Evolutionary conservation across 2,797 vertebrate species (phyloP).

Genomic region (Otolemur crassicaudatus): DNA sequence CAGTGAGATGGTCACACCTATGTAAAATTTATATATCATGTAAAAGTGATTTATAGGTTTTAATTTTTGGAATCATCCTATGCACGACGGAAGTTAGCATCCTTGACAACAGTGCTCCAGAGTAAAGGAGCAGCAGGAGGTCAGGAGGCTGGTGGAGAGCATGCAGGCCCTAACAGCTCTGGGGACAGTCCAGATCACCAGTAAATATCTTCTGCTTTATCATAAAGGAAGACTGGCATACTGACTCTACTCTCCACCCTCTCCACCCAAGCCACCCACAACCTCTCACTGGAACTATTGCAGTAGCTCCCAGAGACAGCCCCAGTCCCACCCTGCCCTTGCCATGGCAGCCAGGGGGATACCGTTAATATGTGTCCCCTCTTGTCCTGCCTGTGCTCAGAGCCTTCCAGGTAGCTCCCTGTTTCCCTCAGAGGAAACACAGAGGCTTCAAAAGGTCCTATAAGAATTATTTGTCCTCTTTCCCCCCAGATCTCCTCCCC

Average conservation of each 20-base stretch:
- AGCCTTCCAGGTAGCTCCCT: not conserved
- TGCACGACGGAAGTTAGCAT: not conserved
- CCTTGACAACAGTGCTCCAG: not conserved
- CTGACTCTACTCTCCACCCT: too few relatives aligned
- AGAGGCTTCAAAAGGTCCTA: not conserved
- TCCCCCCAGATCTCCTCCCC: not conserved
- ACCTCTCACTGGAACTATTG: not conserved
- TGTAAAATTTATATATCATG: not conserved
- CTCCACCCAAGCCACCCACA: not conserved
- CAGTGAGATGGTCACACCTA: not conserved
- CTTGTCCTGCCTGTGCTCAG: not conserved
- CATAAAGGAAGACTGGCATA: not conserved
- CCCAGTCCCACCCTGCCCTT: not conserved
- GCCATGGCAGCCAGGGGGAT: not conserved
- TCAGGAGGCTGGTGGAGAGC: accelerated
- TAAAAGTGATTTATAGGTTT: not conserved
- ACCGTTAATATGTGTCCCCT: not conserved
- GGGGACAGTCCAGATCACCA: too few relatives aligned
- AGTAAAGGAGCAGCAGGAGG: not conserved
- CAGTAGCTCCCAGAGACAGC: not conserved
- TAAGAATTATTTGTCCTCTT: not conserved
- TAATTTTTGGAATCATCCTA: not conserved
- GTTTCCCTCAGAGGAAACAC: not conserved
- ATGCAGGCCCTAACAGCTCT: not conserved
- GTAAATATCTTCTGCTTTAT: not conserved